These are phyloP conservation scores for Paratilapia polleni DNA, from an alignment of 2,113 vertebrate species.

Conservation along the genomic window DNA sequence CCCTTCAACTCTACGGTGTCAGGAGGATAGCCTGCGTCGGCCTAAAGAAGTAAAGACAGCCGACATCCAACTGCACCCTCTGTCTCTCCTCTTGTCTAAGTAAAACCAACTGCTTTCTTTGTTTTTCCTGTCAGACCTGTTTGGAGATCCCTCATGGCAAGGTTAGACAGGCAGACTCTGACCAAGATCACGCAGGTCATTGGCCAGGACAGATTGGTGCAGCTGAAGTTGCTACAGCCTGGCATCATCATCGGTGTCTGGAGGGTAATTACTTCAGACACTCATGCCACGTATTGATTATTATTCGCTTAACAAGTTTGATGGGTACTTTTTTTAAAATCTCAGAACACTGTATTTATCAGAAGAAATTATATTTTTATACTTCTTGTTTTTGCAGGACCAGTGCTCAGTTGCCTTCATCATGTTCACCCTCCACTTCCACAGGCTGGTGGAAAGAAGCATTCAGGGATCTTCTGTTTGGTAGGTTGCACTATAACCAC, in stretches of 20 bases:
- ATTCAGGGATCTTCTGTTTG: constrained; percentile 79
- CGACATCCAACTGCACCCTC: not conserved
- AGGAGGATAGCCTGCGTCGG: constrained; percentile 72
- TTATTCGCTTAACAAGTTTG: not conserved
- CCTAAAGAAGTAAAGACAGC: constrained; percentile 67
- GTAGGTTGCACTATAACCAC: constrained; percentile 73
- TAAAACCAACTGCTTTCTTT: constrained; percentile 19
- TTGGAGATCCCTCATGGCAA: constrained; percentile 82
- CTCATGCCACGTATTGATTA: not conserved
- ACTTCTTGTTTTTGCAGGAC: constrained; percentile 77
- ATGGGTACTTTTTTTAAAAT: not conserved
- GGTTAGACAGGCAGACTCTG: constrained; percentile 74
- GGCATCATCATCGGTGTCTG: constrained; percentile 86
- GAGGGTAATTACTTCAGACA: constrained; percentile 79
- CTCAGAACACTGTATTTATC: not conserved
- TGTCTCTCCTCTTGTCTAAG: not conserved
- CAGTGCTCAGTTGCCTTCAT: constrained; percentile 85
- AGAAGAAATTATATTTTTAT: not conserved
- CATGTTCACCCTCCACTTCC: constrained; percentile 86
- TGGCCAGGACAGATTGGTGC: constrained; percentile 81
- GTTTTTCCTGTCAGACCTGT: constrained; percentile 73
- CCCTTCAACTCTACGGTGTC: constrained; percentile 84
- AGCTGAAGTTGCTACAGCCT: constrained; percentile 78
- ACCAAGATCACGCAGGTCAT: constrained; percentile 50
- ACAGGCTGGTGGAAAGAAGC: constrained; percentile 89